These are phyloP conservation scores for Cephus pygmeus DNA, from an alignment of 2,888 invertebrate species.

Conservation along the genomic window DNA sequence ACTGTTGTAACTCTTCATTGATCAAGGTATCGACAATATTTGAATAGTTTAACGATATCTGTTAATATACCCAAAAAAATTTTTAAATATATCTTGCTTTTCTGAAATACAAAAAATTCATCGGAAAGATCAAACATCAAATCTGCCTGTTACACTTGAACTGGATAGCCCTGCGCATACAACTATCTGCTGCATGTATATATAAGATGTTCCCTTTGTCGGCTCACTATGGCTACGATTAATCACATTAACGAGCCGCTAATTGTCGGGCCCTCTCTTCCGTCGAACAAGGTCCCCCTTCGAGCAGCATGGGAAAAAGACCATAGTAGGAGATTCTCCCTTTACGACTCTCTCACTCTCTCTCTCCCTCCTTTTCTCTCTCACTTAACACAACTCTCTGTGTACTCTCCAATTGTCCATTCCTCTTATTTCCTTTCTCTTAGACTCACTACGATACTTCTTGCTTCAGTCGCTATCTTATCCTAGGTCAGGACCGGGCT, in stretches of 20 bases:
- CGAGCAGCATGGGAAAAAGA: constrained; percentile 3
- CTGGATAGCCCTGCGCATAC: neutral
- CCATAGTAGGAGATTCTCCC: neutral
- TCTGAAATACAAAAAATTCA: no score
- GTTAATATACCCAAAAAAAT: no score
- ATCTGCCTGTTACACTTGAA: neutral
- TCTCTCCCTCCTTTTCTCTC: neutral
- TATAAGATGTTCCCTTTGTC: constrained; percentile 21
- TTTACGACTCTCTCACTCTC: constrained; percentile 9
- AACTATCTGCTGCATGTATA: neutral
- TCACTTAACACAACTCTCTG: no score
- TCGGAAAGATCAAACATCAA: neutral
- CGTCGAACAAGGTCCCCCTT: constrained; percentile 4
- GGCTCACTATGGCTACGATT: constrained; percentile 24
- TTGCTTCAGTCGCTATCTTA: constrained; percentile 1
- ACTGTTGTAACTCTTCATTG: neutral
- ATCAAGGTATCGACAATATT: neutral
- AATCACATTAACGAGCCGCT: constrained; percentile 33
- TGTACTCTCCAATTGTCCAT: neutral
- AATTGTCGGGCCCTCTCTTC: constrained; percentile 29
- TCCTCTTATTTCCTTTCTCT: neutral
- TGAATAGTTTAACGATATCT: neutral
- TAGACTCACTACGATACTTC: neutral
- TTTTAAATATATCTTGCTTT: no score
- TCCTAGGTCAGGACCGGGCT: constrained; percentile 6